phyloP scores from a whole-genome alignment of 2,113 vertebrate genomes.

The Arvicanthis niloticus region DNA sequence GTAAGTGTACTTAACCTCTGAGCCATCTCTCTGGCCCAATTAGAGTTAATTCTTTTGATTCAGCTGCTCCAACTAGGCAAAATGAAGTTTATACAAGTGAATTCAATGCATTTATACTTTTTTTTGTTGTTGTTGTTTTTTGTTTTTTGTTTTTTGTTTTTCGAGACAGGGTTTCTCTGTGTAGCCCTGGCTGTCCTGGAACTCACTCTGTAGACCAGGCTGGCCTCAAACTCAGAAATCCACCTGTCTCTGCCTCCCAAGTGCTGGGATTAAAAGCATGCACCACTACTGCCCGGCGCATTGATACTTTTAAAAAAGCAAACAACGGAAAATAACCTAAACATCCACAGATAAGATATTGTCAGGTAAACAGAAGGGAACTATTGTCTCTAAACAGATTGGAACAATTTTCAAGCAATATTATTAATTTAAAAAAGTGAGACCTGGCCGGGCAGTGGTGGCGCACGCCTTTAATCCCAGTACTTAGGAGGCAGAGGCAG shows the following conservation, averaged over 20 bases:
- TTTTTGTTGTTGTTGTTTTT: too few relatives aligned
- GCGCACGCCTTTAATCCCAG: too few relatives aligned
- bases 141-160: too few relatives aligned
- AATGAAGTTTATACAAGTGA: constrained; percentile 36
- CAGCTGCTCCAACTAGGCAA: background rate
- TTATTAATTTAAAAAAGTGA: constrained; percentile 7
- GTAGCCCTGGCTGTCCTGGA: too few relatives aligned
- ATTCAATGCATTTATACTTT: background rate
- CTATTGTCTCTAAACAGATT: background rate
- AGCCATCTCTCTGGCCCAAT: background rate
- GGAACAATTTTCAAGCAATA: background rate
- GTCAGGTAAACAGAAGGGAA: background rate
- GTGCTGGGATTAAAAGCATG: too few relatives aligned
- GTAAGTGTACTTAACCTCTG: background rate
- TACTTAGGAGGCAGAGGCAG: too few relatives aligned
- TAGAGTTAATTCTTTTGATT: constrained; percentile 31
- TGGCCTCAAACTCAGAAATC: too few relatives aligned
- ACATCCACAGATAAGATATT: background rate
- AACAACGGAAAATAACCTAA: constrained; percentile 11
- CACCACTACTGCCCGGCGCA: too few relatives aligned
- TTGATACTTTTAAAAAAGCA: constrained; percentile 10
- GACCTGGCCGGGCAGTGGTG: too few relatives aligned
- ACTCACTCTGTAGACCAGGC: too few relatives aligned
- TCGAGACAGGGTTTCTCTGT: too few relatives aligned
- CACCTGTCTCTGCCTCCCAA: too few relatives aligned